Evolutionary conservation across 2,888 invertebrate genomes (phyloP).

Genomic region (Brachyptera risi): DNA sequence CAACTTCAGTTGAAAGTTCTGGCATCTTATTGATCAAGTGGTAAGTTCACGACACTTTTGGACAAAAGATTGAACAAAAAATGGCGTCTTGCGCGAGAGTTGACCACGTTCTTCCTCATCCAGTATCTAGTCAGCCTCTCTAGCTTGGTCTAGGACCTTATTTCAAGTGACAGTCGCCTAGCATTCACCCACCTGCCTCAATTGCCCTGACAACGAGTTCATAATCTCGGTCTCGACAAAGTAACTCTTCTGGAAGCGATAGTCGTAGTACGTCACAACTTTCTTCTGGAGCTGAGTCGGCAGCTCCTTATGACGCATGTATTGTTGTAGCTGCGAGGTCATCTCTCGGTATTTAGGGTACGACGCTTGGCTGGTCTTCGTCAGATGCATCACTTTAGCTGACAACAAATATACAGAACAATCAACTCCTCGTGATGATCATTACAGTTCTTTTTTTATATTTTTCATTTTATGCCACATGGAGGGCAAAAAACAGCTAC

Average conservation of each 20-base stretch:
- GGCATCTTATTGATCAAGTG: too few relatives aligned
- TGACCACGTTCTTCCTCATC: too few relatives aligned
- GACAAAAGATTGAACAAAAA: too few relatives aligned
- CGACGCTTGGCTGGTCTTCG: background rate
- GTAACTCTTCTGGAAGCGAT: conserved; percentile 2
- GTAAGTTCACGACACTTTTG: too few relatives aligned
- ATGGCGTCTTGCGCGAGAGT: too few relatives aligned
- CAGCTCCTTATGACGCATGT: background rate
- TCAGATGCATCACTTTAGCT: background rate
- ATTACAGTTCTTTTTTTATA: too few relatives aligned
- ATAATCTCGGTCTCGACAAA: background rate
- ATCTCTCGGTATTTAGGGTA: background rate
- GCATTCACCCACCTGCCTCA: background rate
- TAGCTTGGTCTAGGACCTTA: background rate
- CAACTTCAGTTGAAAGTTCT: too few relatives aligned
- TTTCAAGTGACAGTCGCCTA: background rate
- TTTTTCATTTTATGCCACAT: too few relatives aligned
- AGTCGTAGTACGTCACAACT: background rate
- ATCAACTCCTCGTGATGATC: too few relatives aligned
- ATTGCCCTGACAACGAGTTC: background rate
- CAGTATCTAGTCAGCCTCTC: too few relatives aligned
- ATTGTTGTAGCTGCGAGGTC: background rate
- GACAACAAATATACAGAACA: too few relatives aligned
- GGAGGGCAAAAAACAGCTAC: too few relatives aligned
- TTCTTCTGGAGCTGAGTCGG: background rate